Evolutionary conservation across 2,797 vertebrate genomes (phyloP).

Genomic region (Thamnophis elegans): DNA sequence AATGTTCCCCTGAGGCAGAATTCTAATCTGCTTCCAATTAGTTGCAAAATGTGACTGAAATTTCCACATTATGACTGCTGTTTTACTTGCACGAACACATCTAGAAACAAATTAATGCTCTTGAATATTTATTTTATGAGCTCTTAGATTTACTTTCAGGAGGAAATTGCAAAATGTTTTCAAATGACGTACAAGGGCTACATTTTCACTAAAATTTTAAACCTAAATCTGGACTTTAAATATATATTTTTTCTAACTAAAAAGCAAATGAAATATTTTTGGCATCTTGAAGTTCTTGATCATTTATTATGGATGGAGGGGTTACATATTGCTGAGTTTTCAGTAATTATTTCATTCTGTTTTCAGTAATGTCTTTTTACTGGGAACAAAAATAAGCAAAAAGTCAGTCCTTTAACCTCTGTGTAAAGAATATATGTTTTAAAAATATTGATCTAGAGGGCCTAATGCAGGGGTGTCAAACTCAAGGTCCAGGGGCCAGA

Average conservation of each 20-base stretch:
- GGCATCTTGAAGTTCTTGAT: conserved; percentile 26
- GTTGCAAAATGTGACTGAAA: conserved; percentile 83
- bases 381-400: not conserved
- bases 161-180: conserved; percentile 63
- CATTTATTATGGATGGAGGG: conserved; percentile 45
- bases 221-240: conserved; percentile 32
- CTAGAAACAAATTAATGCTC: conserved; percentile 78
- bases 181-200: conserved; percentile 52
- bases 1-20: conserved; percentile 80
- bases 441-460: not conserved
- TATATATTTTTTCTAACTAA: conserved; percentile 33
- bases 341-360: not conserved
- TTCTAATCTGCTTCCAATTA: conserved; percentile 86
- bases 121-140: conserved; percentile 77
- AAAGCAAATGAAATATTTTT: conserved; percentile 19
- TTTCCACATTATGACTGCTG: conserved; percentile 79
- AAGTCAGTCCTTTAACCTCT: not conserved
- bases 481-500: too few species aligned
- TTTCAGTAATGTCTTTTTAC: not conserved
- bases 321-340: not conserved
- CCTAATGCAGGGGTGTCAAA: not conserved
- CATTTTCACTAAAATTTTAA: conserved; percentile 11
- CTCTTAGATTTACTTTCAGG: conserved; percentile 61
- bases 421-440: not conserved
- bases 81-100: conserved; percentile 77